Base-by-base conservation (phyloP, 2,113 vertebrate genomes). In the Dolichallabes microphthalmus region DNA sequence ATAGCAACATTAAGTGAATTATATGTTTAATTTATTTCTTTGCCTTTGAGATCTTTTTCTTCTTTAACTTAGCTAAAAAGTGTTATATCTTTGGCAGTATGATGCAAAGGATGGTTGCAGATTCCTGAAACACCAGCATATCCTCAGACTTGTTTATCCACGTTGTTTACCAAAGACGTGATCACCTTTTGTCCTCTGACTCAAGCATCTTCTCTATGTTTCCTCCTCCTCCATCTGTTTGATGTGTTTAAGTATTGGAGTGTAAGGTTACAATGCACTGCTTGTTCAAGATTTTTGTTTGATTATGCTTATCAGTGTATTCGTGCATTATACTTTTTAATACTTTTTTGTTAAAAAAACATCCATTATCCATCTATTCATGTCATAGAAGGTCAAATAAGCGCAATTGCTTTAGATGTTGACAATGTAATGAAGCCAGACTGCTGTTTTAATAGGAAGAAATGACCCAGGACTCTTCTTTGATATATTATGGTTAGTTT, bases 401-500 rank as follows among this genome's bases (percentile, higher is more conserved):
- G 30, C 15, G 57, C 12, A 17, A 58, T 85, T 80, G 45, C 63
- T 61, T 88, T 25, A 73, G 80, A 85, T 85, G 83, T 79, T 82
- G 61, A 82, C 63, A 84, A 82, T 85, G 78, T 78, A 79, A 80
- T 9, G 4, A 57, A 73, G 12, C 68, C 57, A n/a, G 12, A 64
- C 64, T 76, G 64, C 66, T 85, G 71, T 83, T 86, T 77, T 81
- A 83, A 66, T 68, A 45, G 64, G 14, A 45, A 55, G 52, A 35
- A 86, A 76, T 45, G 78, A 86, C 74, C 73, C 45, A 22, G 52
- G 78, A 85, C 88, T 63, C 5, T 82, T 84, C 78, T 73, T 78
- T 82, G 79, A 88, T 86, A 52, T 68, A 87, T 89, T 83, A 87
- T 82, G 71, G 63, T 87, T 75, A 53, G 75, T 87, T 85, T 85